Percentiles rank a stretch among this genome's conserved stretches.
These are phyloP conservation scores for Zeuzera pyrina DNA, from an alignment of 2,888 invertebrate genomes.

Conservation along the genomic window DNA sequence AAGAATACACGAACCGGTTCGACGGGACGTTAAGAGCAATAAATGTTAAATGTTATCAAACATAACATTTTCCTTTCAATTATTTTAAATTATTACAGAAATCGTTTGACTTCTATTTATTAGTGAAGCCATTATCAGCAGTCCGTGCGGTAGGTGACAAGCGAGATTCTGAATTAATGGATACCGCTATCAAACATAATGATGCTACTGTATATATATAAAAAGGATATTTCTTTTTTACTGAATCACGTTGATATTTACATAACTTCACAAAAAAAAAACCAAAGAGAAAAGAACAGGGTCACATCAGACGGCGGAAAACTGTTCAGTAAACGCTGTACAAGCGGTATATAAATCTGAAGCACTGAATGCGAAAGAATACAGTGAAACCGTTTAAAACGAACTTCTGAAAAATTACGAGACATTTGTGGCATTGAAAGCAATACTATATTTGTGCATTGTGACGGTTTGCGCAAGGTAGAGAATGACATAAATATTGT, in stretches of 20 bases:
- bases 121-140: slow-evolving; percentile 17
- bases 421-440: slow-evolving; percentile 44
- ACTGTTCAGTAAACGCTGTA: slow-evolving; percentile 11
- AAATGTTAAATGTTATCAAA: slow-evolving; percentile 38
- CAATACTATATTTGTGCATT: slow-evolving; percentile 58
- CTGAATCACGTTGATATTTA: too few species aligned
- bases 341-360: slow-evolving; percentile 39
- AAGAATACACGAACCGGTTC: slow-evolving; percentile 28
- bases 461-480: slow-evolving; percentile 45
- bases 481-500: slow-evolving; percentile 59
- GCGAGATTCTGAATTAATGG: slow-evolving; percentile 31
- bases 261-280: too few species aligned
- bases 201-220: too few species aligned
- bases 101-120: slow-evolving; percentile 42
- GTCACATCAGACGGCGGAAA: slow-evolving; percentile 5
- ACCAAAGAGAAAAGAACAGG: too few species aligned
- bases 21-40: slow-evolving; percentile 30
- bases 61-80: slow-evolving; percentile 34
- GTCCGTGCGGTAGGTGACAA: slow-evolving; percentile 32
- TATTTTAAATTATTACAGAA: slow-evolving; percentile 37
- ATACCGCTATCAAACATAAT: too few species aligned
- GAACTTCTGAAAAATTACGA: slow-evolving; percentile 51
- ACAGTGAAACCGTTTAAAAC: slow-evolving; percentile 33
- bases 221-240: too few species aligned
- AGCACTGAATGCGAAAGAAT: slow-evolving; percentile 27